Conservation (phyloP, 1,140 invertebrate species). For the Drosophila nebulosa region DNA sequence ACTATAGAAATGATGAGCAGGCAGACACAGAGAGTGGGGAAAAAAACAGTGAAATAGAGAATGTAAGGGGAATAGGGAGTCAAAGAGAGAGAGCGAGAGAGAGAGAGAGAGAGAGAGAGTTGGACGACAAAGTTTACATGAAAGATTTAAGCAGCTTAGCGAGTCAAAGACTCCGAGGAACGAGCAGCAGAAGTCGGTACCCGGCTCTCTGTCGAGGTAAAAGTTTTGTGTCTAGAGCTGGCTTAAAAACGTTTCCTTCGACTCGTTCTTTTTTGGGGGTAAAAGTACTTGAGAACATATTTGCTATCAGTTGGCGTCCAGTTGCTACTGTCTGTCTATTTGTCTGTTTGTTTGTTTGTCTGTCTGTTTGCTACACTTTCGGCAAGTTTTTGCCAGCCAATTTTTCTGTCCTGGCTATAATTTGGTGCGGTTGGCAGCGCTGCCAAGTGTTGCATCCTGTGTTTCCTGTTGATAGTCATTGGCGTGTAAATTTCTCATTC, state of each 20-base stretch:
- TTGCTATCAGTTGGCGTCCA: slow-evolving; percentile 77
- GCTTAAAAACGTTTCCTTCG: slow-evolving; percentile 70
- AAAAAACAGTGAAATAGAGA: background rate
- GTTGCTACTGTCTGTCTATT: slow-evolving; percentile 44
- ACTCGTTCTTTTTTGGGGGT: background rate
- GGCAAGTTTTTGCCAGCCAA: slow-evolving; percentile 56
- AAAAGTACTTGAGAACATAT: slow-evolving; percentile 76
- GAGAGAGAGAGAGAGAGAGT: background rate
- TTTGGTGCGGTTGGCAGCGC: slow-evolving; percentile 67
- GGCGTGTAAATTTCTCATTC: slow-evolving; percentile 69
- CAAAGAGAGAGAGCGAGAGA: slow-evolving; percentile 12
- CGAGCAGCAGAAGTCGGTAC: background rate
- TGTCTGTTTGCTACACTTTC: slow-evolving; percentile 63
- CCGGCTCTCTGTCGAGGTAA: slow-evolving; percentile 50
- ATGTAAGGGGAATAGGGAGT: slow-evolving; percentile 3
- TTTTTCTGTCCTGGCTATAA: slow-evolving; percentile 68
- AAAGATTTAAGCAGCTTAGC: slow-evolving; percentile 75
- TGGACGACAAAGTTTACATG: slow-evolving; percentile 64
- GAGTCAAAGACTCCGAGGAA: slow-evolving; percentile 53
- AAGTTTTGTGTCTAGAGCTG: slow-evolving; percentile 62
- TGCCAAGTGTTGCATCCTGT: slow-evolving; percentile 70
- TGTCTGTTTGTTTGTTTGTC: slow-evolving; percentile 55
- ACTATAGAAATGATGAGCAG: slow-evolving; percentile 38
- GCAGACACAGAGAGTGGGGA: background rate
- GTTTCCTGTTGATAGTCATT: slow-evolving; percentile 71